Base-by-base conservation (phyloP, 2,888 invertebrate species). In the Noctua pronuba region DNA sequence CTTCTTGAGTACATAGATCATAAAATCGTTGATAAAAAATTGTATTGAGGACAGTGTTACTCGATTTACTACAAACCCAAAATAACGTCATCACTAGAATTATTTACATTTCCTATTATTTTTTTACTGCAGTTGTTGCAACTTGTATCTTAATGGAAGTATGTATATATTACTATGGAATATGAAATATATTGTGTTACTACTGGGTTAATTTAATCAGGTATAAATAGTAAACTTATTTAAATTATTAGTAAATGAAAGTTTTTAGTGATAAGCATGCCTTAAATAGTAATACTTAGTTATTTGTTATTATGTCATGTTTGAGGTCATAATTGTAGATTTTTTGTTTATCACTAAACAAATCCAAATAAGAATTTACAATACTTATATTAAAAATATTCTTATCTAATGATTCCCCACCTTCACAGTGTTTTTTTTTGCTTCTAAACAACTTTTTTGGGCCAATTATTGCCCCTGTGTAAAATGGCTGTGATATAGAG, bases 51-150 rank as follows among this genome's bases (percentile, higher is more conserved):
- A 60, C 52, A 38, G 16, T 69, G 60, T 52, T 41, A 35, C 55
- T 58, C 21, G 62, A 65, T 72, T 70, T 44, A 66, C n/a, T 73
- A 65, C 58, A 77, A 68, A 52, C 16, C 60, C 38, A 66, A 75
- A 78, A 80, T 81, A 86, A 41, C 81, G 86, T 87, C 84, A 88
- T 84, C 72, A 58, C 83, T 84, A 77, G 60, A 75, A 75, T 76
- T 83, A 84, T 11, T 55, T 31, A 28, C 77, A 55, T 65, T 49
- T 46, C 24, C 4, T 11, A 73, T 38, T 41, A 38, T 31, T 24
- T 69, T n/a, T 35, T 10, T 16, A n/a, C 3, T 18, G 18, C 13
- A 35, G 21, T 52, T 0, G 18, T 13, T 3, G 49, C 69, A 28
- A 49, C n/a, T 49, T 52, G 41, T 68, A 79, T 79, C 79, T 11